Conservation (phyloP, 2,113 vertebrate genomes). For the Onychorhynchus coronatus region DNA sequence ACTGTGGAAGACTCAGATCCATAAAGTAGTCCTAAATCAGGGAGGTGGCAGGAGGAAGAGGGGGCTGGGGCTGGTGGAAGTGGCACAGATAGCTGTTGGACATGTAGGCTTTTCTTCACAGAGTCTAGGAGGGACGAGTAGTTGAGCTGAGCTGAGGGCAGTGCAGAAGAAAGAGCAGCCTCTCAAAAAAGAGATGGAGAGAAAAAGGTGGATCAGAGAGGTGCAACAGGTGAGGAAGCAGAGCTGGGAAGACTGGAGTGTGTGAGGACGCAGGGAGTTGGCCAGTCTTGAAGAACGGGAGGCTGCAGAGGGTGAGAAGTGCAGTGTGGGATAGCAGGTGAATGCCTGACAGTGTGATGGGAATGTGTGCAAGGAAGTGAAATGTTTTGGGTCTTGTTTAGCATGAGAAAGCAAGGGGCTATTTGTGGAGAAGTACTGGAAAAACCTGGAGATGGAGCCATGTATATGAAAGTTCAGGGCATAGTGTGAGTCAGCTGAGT, state of each 20-base stretch:
- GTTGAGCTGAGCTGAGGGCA: not conserved
- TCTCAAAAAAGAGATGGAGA: not conserved
- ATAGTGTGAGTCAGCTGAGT: not conserved
- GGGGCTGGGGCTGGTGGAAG: not conserved
- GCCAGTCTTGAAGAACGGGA: not conserved
- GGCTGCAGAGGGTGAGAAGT: not conserved
- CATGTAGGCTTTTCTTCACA: not conserved
- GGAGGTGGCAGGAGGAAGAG: not conserved
- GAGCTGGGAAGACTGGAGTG: not conserved
- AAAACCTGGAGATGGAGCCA: not conserved
- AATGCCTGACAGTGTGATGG: not conserved
- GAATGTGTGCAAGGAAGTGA: not conserved
- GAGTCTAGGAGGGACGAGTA: not conserved
- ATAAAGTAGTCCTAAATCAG: not conserved
- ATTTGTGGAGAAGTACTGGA: not conserved
- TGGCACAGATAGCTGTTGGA: not conserved
- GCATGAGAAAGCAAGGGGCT: not conserved
- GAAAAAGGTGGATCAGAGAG: not conserved
- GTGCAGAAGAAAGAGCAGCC: not conserved
- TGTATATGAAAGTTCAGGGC: not conserved
- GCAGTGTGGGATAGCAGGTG: not conserved
- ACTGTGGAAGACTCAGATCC: not conserved
- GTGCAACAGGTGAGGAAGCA: not conserved
- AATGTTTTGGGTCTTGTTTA: not conserved
- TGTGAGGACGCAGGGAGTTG: accelerated